Percentiles rank a stretch among this genome's conserved stretches.
Evolutionary conservation across 2,888 invertebrate genomes (phyloP).

Genomic region (Tipula lateralis): DNA sequence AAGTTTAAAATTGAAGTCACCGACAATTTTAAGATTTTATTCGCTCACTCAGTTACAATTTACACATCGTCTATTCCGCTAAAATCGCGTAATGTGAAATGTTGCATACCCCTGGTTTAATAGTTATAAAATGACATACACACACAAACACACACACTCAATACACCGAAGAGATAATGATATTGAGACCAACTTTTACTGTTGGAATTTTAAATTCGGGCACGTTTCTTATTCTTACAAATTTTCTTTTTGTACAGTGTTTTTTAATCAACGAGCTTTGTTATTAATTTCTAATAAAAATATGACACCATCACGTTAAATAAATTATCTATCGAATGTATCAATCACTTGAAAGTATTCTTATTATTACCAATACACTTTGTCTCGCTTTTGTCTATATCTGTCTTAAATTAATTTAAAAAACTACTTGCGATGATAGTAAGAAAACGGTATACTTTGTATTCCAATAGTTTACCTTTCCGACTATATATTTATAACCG

Average conservation of each 20-base stretch:
- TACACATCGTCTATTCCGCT: no score
- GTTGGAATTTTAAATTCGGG: conserved; percentile 11
- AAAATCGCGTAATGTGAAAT: neutral
- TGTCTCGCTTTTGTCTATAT: neutral
- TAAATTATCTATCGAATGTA: neutral
- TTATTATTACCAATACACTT: neutral
- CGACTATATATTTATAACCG: neutral
- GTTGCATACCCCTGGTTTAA: neutral
- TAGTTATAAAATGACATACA: neutral
- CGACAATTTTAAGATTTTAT: no score
- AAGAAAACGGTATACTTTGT: neutral
- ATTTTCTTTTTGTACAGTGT: neutral
- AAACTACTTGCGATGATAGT: neutral
- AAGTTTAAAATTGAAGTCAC: no score
- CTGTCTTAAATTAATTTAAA: neutral
- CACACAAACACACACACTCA: neutral
- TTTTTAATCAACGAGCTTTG: neutral
- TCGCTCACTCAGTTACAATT: no score
- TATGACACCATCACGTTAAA: neutral
- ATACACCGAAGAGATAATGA: neutral
- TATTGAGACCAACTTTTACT: conserved; percentile 11
- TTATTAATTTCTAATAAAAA: no score
- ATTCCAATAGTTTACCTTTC: neutral
- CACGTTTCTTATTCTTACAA: neutral
- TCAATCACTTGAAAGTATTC: neutral